Conservation (phyloP, 2,888 invertebrate genomes). For the Dugesia japonica region DNA sequence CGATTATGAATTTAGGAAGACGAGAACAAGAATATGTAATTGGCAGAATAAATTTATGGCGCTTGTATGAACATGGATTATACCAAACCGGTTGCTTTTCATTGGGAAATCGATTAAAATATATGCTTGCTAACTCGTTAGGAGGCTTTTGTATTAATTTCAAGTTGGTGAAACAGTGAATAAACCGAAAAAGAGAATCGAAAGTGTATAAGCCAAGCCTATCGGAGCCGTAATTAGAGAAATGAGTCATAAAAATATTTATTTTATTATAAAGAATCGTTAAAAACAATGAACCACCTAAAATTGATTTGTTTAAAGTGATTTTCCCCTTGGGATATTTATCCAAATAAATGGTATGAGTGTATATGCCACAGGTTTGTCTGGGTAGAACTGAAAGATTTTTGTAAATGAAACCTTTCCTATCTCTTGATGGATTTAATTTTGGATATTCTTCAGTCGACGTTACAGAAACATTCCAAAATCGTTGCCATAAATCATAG, state of each 20-base stretch:
- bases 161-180: conserved; percentile 92
- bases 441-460: conserved; percentile 98
- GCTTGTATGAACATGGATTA: conserved; percentile 77
- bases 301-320: conserved; percentile 74
- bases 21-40: conserved; percentile 71
- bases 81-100: conserved; percentile 93
- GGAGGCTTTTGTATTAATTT: conserved; percentile 73
- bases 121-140: conserved; percentile 63
- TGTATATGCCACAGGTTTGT: conserved; percentile 93
- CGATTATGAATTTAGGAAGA: conserved; percentile 74
- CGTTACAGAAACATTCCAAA: conserved; percentile 64
- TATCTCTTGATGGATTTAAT: conserved; percentile 70
- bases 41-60: conserved; percentile 86
- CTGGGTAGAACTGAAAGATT: conserved; percentile 63
- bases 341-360: conserved; percentile 82
- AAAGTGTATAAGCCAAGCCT: conserved; percentile 87
- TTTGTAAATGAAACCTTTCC: conserved; percentile 80
- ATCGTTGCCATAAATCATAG: conserved; percentile 79
- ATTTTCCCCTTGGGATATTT: conserved; percentile 81
- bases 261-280: conserved; percentile 90
- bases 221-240: conserved; percentile 97
- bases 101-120: conserved; percentile 80
- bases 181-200: conserved; percentile 83
- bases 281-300: conserved; percentile 89
- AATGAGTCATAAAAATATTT: conserved; percentile 96